phyloP scores from a whole-genome alignment of 2,113 vertebrate species.

The Phyllostomus discolor region DNA sequence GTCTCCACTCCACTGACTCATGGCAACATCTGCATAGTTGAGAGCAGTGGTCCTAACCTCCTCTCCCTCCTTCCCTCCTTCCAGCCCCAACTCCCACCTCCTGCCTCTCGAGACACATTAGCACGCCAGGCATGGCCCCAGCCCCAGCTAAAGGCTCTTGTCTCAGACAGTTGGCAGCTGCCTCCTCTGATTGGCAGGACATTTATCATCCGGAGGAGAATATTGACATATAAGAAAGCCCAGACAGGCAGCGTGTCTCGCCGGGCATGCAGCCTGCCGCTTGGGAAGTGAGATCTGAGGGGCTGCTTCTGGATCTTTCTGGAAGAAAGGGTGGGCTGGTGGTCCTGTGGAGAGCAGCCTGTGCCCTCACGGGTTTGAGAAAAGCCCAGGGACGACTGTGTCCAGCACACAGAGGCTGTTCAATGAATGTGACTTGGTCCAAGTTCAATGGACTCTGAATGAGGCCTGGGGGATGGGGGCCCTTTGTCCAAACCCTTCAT shows the following conservation, averaged over 20 bases:
- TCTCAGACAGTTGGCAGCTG: conserved; percentile 82
- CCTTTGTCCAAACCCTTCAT: neutral
- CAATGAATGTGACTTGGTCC: neutral
- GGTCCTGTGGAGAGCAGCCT: neutral
- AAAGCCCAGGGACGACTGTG: neutral
- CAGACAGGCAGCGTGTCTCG: conserved; percentile 19
- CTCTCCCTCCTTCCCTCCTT: neutral
- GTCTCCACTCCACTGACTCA: neutral
- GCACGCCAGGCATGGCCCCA: conserved; percentile 74
- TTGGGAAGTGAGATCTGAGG: neutral
- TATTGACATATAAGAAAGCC: conserved; percentile 80
- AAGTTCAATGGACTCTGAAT: neutral
- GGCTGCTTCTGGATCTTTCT: neutral
- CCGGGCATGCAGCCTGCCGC: neutral
- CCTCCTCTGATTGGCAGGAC: conserved; percentile 82
- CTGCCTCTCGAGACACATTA: conserved; percentile 75
- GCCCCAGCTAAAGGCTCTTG: conserved; percentile 72
- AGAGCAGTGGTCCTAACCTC: neutral
- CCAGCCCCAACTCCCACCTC: conserved; percentile 36
- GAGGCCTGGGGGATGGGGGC: neutral
- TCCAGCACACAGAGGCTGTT: neutral
- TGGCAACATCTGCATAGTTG: neutral
- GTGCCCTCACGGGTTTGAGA: neutral
- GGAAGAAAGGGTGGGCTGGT: neutral
- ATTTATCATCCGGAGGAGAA: conserved; percentile 86